Evolutionary conservation across 2,797 vertebrate species (phyloP).

Genomic region (Knipowitschia caucasica): DNA sequence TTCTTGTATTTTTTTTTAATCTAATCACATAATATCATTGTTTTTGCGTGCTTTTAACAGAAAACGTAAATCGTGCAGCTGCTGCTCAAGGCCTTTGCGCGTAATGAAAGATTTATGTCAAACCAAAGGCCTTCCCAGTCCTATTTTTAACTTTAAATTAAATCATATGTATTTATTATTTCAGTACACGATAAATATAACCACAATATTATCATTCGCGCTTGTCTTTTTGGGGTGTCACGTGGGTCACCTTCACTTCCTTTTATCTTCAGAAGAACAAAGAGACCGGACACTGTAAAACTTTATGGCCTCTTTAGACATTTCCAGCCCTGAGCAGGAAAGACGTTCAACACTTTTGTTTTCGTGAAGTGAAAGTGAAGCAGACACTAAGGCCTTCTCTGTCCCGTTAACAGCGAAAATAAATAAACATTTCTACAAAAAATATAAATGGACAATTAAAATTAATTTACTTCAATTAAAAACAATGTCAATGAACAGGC

Average conservation of each 20-base stretch:
- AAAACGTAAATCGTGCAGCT: background rate
- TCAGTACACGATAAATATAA: background rate
- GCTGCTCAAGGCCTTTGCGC: background rate
- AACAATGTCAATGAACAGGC: background rate
- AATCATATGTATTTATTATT: background rate
- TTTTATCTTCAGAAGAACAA: conserved; percentile 19
- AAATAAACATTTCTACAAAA: background rate
- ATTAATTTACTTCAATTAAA: background rate
- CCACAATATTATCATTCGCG: background rate
- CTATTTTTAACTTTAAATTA: background rate
- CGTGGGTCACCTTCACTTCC: background rate
- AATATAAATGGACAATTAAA: background rate
- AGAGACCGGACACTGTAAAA: conserved; percentile 42
- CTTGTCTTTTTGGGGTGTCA: background rate
- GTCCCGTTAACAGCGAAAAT: background rate
- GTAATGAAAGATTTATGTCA: background rate
- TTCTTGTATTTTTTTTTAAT: too few relatives aligned
- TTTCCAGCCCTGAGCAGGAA: background rate
- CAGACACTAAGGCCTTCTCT: background rate
- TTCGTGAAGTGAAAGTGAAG: background rate
- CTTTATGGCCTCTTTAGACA: conserved; percentile 31
- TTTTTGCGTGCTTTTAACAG: background rate
- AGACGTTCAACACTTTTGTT: background rate
- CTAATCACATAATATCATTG: background rate
- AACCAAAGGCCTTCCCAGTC: background rate